Base-by-base conservation (phyloP, 1,140 invertebrate species). In the Ptiloglossa arizonensis region DNA sequence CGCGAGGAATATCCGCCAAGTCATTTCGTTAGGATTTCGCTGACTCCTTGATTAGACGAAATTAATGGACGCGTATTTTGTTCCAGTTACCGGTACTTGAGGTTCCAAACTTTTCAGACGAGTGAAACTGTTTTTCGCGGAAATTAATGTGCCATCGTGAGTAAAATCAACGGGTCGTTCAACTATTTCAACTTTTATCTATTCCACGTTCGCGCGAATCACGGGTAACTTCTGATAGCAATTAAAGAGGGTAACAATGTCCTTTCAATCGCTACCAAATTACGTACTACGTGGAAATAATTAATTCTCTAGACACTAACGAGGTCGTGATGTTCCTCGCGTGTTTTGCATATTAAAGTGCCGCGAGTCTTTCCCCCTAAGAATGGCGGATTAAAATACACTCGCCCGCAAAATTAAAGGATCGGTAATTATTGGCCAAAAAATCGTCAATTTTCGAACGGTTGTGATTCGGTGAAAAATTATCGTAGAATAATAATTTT, bases 231-330 rank as follows among this genome's bases (percentile, higher is more conserved):
- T 35, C 19, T 41, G 32, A 17, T 44, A 73, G 71, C 71, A 67
- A 67, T 67, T 74, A 56, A 67, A 50, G 15, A 19, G 35, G 2
- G 24, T 24, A 66, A 67, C 48, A 67, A 67, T 54, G 64, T 32
- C 19, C 8, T 50, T 22, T 4, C 46, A 32, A 74, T 74, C 32
- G 54, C 41, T 66, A 41, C n/a, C 32, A 22, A 73, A 66, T 54
- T 38, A 19, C 35, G 41, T 22, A 5, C 19, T 15, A 17, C 46
- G 35, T 22, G 62, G 11, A 44, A 54, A 54, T 67, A 62, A 56
- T 74, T 74, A 66, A 56, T 74, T 56, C 19, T 1, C 5, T 27
- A 29, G 32, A 5, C 59, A 6, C 19, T 73, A 74, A 74, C 24
- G 71, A 74, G 71, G 50, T 50, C 27, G 69, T 13, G n/a, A 27